These are phyloP conservation scores for Cyclophora punctaria DNA, from an alignment of 2,888 invertebrate species.

Conservation along the genomic window DNA sequence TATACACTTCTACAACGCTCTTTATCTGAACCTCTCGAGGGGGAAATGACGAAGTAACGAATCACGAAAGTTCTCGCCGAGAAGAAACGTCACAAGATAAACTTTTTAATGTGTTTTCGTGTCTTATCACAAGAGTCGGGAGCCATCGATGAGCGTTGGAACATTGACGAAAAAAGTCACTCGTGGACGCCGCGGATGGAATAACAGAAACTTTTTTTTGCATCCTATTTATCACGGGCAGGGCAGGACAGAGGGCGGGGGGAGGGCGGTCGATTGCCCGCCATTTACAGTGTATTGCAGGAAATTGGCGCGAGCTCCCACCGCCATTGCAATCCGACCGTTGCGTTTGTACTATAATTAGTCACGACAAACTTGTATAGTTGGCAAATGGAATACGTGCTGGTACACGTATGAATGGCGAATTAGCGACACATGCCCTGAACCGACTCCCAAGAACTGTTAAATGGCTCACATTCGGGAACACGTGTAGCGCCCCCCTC, in stretches of 20 bases:
- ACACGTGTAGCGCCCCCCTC: conserved; percentile 11
- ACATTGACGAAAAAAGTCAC: conserved; percentile 21
- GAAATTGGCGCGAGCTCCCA: conserved; percentile 37
- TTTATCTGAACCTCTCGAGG: conserved; percentile 10
- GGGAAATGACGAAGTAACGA: conserved; percentile 19
- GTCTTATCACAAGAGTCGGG: conserved; percentile 20
- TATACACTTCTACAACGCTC: conserved; percentile 7
- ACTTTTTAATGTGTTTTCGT: conserved; percentile 26
- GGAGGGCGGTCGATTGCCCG: conserved; percentile 36
- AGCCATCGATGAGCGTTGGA: conserved; percentile 16
- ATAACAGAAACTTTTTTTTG: conserved; percentile 22
- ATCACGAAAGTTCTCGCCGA: conserved; percentile 14
- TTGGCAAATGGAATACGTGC: conserved; percentile 14
- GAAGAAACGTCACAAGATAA: conserved; percentile 17
- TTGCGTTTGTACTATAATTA: conserved; percentile 39
- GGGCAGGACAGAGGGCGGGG: conserved; percentile 13
- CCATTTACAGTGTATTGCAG: conserved; percentile 46
- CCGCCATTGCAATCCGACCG: conserved; percentile 31
- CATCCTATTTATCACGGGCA: conserved; percentile 24
- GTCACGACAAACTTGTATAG: conserved; percentile 30
- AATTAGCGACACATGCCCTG: conserved; percentile 19
- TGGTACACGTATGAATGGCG: conserved; percentile 18
- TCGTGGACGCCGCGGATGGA: conserved; percentile 12
- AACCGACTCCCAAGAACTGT: conserved; percentile 3
- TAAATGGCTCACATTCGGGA: conserved; percentile 13